Evolutionary conservation across 2,113 vertebrate species (phyloP).

Genomic region (Alaudala cheleensis): DNA sequence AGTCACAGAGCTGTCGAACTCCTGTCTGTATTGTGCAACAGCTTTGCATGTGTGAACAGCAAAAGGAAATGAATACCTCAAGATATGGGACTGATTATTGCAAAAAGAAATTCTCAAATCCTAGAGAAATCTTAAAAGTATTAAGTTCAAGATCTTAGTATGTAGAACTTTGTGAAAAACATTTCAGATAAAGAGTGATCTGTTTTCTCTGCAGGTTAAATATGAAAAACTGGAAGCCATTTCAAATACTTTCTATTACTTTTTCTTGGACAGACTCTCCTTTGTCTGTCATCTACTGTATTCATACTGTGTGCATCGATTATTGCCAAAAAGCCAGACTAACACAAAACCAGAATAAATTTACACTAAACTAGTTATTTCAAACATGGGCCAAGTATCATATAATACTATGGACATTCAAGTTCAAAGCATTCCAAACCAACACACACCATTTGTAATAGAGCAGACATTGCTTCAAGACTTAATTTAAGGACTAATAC

Average conservation of each 20-base stretch:
- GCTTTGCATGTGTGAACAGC: neutral
- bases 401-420: neutral
- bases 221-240: neutral
- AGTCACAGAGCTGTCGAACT: neutral
- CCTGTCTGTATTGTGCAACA: neutral
- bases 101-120: neutral
- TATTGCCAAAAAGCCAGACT: neutral
- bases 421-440: neutral
- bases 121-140: neutral
- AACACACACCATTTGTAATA: neutral
- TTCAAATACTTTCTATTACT: neutral
- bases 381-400: neutral
- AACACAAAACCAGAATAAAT: neutral
- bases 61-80: neutral
- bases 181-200: neutral
- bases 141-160: neutral
- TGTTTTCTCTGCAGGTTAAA: neutral
- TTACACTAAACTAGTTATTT: neutral
- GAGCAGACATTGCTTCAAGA: neutral
- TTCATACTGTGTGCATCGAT: neutral
- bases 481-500: neutral
- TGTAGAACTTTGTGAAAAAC: neutral
- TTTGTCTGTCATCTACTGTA: neutral
- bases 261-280: neutral
- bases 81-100: neutral